Conservation (phyloP, 2,113 vertebrate species). For the Dicentrarchus labrax region DNA sequence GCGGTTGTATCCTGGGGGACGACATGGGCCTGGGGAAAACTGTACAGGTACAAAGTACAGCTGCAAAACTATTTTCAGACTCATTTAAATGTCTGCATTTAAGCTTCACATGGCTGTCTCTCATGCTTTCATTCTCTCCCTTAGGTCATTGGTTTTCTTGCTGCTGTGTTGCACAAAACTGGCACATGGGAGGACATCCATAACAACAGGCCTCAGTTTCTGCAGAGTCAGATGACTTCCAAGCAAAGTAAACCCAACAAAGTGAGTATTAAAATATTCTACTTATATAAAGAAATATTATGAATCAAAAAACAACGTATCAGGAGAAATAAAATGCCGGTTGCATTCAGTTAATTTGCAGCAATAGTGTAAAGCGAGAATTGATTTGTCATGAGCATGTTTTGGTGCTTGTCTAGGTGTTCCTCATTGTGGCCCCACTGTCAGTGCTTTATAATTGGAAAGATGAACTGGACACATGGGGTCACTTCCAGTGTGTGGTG, state of each 20-base stretch:
- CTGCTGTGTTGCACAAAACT: slow-evolving; percentile 93
- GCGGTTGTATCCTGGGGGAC: slow-evolving; percentile 95
- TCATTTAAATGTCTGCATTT: background rate
- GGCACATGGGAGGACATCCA: slow-evolving; percentile 94
- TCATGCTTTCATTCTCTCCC: background rate
- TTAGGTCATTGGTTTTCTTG: slow-evolving; percentile 96
- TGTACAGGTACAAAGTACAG: slow-evolving; percentile 88
- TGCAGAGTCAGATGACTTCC: slow-evolving; percentile 85
- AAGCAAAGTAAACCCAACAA: slow-evolving; percentile 82
- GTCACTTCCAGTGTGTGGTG: slow-evolving; percentile 90
- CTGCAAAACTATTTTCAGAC: background rate
- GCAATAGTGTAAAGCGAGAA: background rate
- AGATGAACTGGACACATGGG: slow-evolving; percentile 96
- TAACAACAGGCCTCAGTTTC: slow-evolving; percentile 95
- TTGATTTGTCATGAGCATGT: slow-evolving; percentile 16
- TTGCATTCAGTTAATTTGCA: background rate
- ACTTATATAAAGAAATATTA: background rate
- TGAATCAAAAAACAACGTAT: background rate
- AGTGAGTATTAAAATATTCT: slow-evolving; percentile 78
- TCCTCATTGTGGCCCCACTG: slow-evolving; percentile 95
- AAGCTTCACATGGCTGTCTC: background rate
- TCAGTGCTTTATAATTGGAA: slow-evolving; percentile 98
- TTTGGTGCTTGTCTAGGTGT: slow-evolving; percentile 83
- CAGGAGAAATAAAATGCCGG: background rate
- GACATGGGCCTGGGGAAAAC: slow-evolving; percentile 99